A percentile compares a stretch with the other conserved stretches of the same genome.
These are phyloP conservation scores for Barypeithes pellucidus DNA, from an alignment of 2,888 invertebrate species.

Conservation along the genomic window DNA sequence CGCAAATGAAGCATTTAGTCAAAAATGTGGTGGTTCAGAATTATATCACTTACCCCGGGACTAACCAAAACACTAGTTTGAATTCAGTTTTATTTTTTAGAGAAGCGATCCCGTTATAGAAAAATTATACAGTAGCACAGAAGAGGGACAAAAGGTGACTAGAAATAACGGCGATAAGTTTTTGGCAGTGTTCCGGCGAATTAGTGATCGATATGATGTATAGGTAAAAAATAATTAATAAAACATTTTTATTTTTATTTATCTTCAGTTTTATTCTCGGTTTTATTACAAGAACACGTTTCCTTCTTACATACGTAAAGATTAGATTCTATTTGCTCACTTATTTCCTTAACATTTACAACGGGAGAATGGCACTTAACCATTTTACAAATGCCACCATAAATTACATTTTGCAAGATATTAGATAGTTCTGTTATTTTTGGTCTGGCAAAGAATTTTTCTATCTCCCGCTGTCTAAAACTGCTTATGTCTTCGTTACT, in stretches of 20 bases:
- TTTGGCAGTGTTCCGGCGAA: slow-evolving; percentile 89
- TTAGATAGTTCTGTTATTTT: slow-evolving; percentile 57
- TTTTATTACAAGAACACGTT: slow-evolving; percentile 28
- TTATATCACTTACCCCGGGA: too few relatives aligned
- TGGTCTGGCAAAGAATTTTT: slow-evolving; percentile 59
- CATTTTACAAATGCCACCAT: slow-evolving; percentile 56
- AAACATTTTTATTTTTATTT: background rate
- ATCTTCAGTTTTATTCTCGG: background rate
- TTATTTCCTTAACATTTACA: slow-evolving; percentile 41
- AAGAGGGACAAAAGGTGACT: slow-evolving; percentile 98
- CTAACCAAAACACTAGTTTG: background rate
- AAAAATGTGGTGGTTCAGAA: too few relatives aligned
- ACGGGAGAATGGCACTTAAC: slow-evolving; percentile 23
- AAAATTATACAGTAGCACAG: slow-evolving; percentile 92
- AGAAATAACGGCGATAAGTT: slow-evolving; percentile 95
- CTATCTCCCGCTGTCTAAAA: slow-evolving; percentile 56
- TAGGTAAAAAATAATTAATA: slow-evolving; percentile 9
- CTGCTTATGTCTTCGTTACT: slow-evolving; percentile 47
- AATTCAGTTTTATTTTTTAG: slow-evolving; percentile 73
- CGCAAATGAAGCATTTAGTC: too few relatives aligned
- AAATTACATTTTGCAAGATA: slow-evolving; percentile 60
- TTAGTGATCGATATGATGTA: slow-evolving; percentile 70
- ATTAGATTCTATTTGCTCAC: slow-evolving; percentile 45
- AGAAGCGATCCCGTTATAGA: slow-evolving; percentile 88
- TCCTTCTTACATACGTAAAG: slow-evolving; percentile 36